A percentile compares a stretch with the other conserved stretches of the same genome.
Conservation (phyloP, 2,888 invertebrate genomes). For the Achlya flavicornis region DNA sequence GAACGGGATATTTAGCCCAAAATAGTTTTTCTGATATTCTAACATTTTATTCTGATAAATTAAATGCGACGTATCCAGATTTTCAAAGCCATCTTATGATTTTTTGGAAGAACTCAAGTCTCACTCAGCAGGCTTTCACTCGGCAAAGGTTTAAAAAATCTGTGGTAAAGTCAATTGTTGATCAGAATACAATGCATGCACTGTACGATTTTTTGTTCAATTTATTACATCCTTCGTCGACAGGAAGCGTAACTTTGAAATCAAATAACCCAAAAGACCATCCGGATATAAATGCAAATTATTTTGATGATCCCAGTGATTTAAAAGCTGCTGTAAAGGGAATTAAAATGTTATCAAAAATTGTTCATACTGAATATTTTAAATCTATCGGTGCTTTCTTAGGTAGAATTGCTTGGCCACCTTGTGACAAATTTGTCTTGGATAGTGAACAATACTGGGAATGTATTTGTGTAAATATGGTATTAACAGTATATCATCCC, state of each 20-base stretch:
- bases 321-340: conserved; percentile 55
- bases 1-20: conserved; percentile 76
- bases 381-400: conserved; percentile 44
- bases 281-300: conserved; percentile 86
- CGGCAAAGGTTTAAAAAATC: conserved; percentile 53
- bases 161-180: conserved; percentile 40
- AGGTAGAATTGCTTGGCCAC: conserved; percentile 45
- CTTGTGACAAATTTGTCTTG: conserved; percentile 46
- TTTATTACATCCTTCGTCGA: conserved; percentile 77
- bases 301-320: conserved; percentile 83
- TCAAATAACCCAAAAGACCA: conserved; percentile 82
- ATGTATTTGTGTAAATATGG: conserved; percentile 71
- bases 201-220: conserved; percentile 60
- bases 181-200: conserved; percentile 48
- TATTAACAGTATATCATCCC: conserved; percentile 85
- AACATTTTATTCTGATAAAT: conserved; percentile 49
- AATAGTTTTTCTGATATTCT: conserved; percentile 81
- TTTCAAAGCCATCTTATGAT: conserved; percentile 50
- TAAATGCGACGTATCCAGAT: conserved; percentile 54
- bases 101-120: conserved; percentile 53
- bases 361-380: conserved; percentile 46
- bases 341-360: conserved; percentile 49
- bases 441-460: conserved; percentile 54
- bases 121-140: background rate
- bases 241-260: conserved; percentile 81